Conservation (phyloP, 2,888 invertebrate genomes). For the Tipula lateralis region DNA sequence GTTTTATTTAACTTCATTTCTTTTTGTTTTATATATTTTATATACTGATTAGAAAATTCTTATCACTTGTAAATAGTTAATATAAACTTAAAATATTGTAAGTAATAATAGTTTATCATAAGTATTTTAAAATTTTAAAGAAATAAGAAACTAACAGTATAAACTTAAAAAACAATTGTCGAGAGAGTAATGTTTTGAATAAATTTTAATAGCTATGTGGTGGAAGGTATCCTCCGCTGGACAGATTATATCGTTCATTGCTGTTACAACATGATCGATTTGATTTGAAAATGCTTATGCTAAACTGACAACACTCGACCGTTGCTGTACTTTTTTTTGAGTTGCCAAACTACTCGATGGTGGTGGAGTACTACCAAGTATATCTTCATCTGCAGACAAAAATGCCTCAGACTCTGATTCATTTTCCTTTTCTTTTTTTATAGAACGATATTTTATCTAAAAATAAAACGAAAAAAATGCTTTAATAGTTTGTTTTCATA, state of each 20-base stretch:
- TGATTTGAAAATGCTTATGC: background rate
- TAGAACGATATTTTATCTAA: conserved; percentile 57
- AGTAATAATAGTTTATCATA: background rate
- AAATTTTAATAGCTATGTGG: background rate
- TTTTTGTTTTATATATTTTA: background rate
- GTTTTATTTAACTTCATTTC: background rate
- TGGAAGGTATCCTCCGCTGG: background rate
- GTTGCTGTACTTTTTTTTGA: conserved; percentile 13
- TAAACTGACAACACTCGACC: conserved; percentile 25
- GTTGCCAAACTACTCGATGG: conserved; percentile 37
- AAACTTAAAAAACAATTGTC: background rate
- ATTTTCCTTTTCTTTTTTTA: conserved; percentile 54
- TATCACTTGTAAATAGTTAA: conserved; percentile 7
- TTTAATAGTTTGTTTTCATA: no score
- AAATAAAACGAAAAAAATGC: conserved; percentile 30
- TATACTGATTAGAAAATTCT: conserved; percentile 24
- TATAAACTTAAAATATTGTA: background rate
- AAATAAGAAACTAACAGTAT: background rate
- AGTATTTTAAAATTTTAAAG: background rate
- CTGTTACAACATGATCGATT: background rate
- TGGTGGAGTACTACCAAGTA: conserved; percentile 51
- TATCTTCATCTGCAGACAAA: conserved; percentile 59
- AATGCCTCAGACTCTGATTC: conserved; percentile 62
- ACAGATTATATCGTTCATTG: background rate
- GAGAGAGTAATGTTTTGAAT: background rate